phyloP scores from a whole-genome alignment of 2,797 vertebrate genomes.

The Ctenopoma multispine region DNA sequence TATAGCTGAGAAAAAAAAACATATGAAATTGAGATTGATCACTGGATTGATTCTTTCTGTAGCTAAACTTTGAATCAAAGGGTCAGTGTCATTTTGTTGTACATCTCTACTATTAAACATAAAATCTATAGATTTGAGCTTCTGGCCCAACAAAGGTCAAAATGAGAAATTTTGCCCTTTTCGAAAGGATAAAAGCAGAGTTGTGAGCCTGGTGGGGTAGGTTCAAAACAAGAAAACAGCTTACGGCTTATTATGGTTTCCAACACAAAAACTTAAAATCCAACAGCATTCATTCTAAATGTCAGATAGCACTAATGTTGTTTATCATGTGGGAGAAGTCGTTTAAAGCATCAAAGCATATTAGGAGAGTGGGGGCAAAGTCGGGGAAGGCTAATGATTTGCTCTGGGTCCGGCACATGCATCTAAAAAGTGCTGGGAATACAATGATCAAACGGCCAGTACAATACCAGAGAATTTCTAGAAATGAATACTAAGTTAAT shows the following conservation, averaged over 20 bases:
- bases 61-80: conserved; percentile 66
- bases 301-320: conserved; percentile 78
- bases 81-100: conserved; percentile 60
- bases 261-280: conserved; percentile 73
- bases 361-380: conserved; percentile 39
- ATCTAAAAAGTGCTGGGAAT: conserved; percentile 58
- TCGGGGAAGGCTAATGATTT: conserved; percentile 15
- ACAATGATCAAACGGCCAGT: conserved; percentile 48
- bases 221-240: conserved; percentile 69
- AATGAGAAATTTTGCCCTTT: conserved; percentile 79
- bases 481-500: conserved; percentile 70
- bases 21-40: conserved; percentile 86
- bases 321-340: conserved; percentile 74
- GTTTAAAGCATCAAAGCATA: conserved; percentile 64
- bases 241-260: conserved; percentile 65
- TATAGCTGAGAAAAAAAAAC: conserved; percentile 26
- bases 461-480: conserved; percentile 50
- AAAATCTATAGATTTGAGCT: conserved; percentile 72
- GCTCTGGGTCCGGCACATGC: conserved; percentile 36
- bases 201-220: conserved; percentile 53
- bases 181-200: conserved; percentile 70
- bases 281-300: conserved; percentile 79
- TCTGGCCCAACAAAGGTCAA: conserved; percentile 66
- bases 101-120: conserved; percentile 77
- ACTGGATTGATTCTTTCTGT: conserved; percentile 80